Conservation (phyloP, 2,797 vertebrate genomes). For the Clarias pachynema region DNA sequence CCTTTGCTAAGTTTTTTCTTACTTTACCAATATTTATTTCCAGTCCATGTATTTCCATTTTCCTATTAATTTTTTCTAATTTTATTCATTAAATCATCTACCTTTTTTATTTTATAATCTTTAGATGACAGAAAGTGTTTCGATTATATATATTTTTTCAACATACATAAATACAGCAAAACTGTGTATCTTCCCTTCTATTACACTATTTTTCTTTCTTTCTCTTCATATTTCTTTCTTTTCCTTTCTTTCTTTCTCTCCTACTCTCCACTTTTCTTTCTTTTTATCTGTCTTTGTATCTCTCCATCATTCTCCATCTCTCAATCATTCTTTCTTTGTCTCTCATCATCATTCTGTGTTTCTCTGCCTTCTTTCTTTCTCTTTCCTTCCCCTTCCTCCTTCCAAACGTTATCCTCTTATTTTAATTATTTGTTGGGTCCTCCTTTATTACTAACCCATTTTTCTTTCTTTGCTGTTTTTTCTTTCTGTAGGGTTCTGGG, state of each 20-base stretch:
- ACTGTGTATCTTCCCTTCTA: neutral
- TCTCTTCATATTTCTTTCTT: neutral
- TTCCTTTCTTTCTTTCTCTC: neutral
- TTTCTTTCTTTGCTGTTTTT: neutral
- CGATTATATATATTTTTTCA: too few species aligned
- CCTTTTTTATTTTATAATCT: too few species aligned
- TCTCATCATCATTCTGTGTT: too few species aligned
- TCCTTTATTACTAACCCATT: neutral
- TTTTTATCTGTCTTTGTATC: neutral
- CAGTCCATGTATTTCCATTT: too few species aligned
- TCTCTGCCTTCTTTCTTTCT: neutral
- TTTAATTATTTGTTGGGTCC: neutral
- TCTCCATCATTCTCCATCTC: neutral
- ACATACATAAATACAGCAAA: too few species aligned
- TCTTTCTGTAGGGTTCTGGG: neutral
- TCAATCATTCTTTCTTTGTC: neutral
- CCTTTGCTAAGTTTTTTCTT: too few species aligned
- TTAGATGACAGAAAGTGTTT: too few species aligned
- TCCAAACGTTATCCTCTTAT: neutral
- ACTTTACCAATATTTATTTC: too few species aligned
- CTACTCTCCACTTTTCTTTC: constrained; percentile 7
- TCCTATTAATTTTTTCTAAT: too few species aligned
- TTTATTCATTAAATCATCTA: too few species aligned
- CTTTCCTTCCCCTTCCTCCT: neutral
- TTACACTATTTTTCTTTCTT: constrained; percentile 1